Evolutionary conservation across 2,113 vertebrate species (phyloP), one percentile per base, ranked within the genome.

Genomic region (Phrynosoma blainvillii): DNA sequence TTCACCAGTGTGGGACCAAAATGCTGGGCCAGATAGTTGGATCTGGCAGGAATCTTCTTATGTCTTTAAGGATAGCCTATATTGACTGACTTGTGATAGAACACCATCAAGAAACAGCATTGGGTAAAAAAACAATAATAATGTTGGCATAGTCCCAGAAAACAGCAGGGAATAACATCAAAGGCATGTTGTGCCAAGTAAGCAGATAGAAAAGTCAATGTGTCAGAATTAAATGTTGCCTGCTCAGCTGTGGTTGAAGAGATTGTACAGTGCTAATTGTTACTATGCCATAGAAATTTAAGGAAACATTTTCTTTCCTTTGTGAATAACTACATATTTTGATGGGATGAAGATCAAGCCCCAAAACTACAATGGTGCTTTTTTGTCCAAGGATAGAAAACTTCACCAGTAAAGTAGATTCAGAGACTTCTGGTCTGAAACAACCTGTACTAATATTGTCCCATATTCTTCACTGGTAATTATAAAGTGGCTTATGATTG

Each of bases 201-300:
- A 66, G 66, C 75, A 89, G 4, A 62, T 83, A 27, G 25, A 82
- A 27, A 68, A 77, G 82, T 42, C 74, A 84, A 65, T 90, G 84
- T 56, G 42, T 40, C 25, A 32, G 62, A 81, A 62, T 89, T 80
- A 84, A 73, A 70, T 14, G n/a, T 36, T 85, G 36, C 79, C 76
- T 92, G 80, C 87, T 91, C 87, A 78, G 27, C 11, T 90, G 25
- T 74, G 47, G 40, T 88, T 84, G 68, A 47, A 52, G 82, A 85
- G 47, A 87, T 94, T 89, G 13, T 88, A 82, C 73, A 91, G 88
- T 82, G 89, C 75, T 30, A 65, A 89, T 42, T 87, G n/a, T 62
- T 88, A 87, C 79, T 73, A 36, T 25, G 82, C 79, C n/a, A 47
- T 75, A 8, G 70, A 20, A 18, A 23, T 93, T 78, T 73, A 68